Base-by-base conservation (phyloP, 2,888 invertebrate genomes). In the Unio pictorum region DNA sequence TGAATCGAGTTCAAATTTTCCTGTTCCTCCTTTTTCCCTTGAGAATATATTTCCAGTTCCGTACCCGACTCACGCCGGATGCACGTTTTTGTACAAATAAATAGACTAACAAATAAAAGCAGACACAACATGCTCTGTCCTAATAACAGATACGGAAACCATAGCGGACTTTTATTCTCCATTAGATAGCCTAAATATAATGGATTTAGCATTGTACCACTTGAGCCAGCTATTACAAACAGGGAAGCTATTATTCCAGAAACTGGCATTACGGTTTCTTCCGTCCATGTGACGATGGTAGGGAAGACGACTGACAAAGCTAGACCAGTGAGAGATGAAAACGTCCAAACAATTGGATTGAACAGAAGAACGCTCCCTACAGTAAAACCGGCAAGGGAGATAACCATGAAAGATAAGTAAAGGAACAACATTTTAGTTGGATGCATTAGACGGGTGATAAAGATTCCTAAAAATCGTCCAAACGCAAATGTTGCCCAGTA, bases 301-400 rank as follows among this genome's bases (percentile, higher is more conserved):
- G 90, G 90, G 69, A 90, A 89, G 20, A 90, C 86, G 5, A 89
- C 87, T 0, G 90, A 88, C 74, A 89, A 79, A 5, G 90, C 89
- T 15, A 88, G 72, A 4, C 90, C 90, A 5, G 88, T 76, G 6
- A 88, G 58, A 5, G 83, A 84, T 8, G 87, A 79, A 55, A 87
- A 86, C 8, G 86, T 67, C 88, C 89, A 90, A 18, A 77, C 70
- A 45, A 45, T 45, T 15, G 45, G 45, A 45, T 15, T 3, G 3
- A 45, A 45, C 15, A 45, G 4, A 45, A 45, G 90, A 89, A 45
- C 45, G 15, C 45, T 45, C 45, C 45, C 45, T 45, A 45, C 45
- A 0, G 45, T 45, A 45, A 78, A 66, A 55, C 69, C 65, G 0
- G 67, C 55, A 54, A 75, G 68, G 20, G 73, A 73, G 20, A 75